Evolutionary conservation across 2,888 invertebrate species (phyloP).

Genomic region (Dasypolia templi): DNA sequence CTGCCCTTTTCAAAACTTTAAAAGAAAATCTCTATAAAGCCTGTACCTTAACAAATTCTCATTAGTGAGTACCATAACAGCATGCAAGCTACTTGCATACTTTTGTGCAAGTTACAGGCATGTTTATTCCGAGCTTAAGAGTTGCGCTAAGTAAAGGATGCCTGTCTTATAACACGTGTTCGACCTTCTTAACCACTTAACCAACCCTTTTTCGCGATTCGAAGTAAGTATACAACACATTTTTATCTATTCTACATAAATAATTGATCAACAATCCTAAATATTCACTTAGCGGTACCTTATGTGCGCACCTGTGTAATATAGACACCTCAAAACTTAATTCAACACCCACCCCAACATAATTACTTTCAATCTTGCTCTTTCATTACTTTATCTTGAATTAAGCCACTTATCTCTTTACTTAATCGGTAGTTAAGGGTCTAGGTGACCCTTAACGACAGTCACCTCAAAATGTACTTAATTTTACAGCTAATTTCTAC

Average conservation of each 20-base stretch:
- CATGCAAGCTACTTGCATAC: too few relatives aligned
- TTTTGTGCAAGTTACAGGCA: too few relatives aligned
- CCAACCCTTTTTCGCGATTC: neutral
- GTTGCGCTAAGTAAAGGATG: neutral
- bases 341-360: slow-evolving; percentile 15
- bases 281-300: slow-evolving; percentile 55
- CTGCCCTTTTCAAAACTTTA: neutral
- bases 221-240: slow-evolving; percentile 28
- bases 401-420: slow-evolving; percentile 32
- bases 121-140: too few relatives aligned
- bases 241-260: slow-evolving; percentile 33
- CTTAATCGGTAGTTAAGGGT: slow-evolving; percentile 49
- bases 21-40: neutral
- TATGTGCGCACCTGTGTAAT: slow-evolving; percentile 41
- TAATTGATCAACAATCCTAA: slow-evolving; percentile 51
- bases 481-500: slow-evolving; percentile 30
- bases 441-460: too few relatives aligned
- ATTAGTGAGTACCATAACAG: too few relatives aligned
- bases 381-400: slow-evolving; percentile 40
- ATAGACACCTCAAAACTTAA: slow-evolving; percentile 33
- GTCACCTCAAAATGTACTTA: slow-evolving; percentile 33
- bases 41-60: too few relatives aligned
- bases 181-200: neutral
- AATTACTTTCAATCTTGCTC: slow-evolving; percentile 36
- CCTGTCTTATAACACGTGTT: neutral